Evolutionary conservation across 2,113 vertebrate species (phyloP), one percentile per base, ranked within the genome.

Genomic region (Corydoras maculifer): DNA sequence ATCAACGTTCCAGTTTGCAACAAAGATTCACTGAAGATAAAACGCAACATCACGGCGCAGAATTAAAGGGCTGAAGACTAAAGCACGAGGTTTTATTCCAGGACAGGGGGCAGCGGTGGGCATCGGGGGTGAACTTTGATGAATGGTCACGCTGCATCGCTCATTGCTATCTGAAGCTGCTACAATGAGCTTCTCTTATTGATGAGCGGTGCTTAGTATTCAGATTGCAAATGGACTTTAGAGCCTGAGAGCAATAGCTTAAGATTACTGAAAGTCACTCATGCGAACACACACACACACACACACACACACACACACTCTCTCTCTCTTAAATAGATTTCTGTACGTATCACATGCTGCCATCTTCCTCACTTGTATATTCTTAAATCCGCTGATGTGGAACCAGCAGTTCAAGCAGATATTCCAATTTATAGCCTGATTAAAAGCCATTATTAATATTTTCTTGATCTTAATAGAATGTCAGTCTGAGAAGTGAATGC

Each of bases 151-250:
- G 68, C 57, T 18, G 59, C 50, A 57, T 57, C 65, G 66, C 76
- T 77, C 67, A 32, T 55, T 31, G 15, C 9, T 71, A 66, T 76
- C 74, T 71, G 49, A 70, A 59, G 7, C 15, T 31, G 64, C 74
- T 58, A 71, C 74, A 67, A 18, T 58, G 29, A 70, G 57, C 65
- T 60, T 63, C 29, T 60, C 35, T 65, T 78, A 70, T 69, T 77
- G 72, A 77, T 68, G 72, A 74, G 68, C 6, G 18, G 51, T 65
- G 10, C 51, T 78, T 78, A 71, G 76, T 71, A 74, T 78, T 78
- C 76, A 62, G n/a, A 58, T 55, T 25, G 18, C 18, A 25, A 25
- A 50, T 51, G 51, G 65, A 69, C 65, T 69, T 6, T 49, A 51
- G 68, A 60, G 54, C 25, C n/a, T 3, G 49, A 9, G 43, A 58